Evolutionary conservation across 2,113 vertebrate species (phyloP).

Genomic region (Thamnaconus septentrionalis): DNA sequence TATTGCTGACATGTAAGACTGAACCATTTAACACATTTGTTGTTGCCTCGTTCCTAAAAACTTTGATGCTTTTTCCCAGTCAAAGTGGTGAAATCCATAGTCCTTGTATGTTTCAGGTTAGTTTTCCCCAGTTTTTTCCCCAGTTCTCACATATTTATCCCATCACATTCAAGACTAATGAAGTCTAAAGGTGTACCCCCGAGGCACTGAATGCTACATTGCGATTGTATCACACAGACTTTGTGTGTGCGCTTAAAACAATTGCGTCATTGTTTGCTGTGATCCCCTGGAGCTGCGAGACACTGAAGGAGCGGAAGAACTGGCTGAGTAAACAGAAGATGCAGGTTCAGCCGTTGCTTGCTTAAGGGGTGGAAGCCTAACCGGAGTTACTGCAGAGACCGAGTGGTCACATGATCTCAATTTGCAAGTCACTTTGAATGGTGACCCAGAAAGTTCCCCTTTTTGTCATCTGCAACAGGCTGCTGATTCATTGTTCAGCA

Average conservation of each 20-base stretch:
- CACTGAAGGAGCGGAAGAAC: conserved; percentile 11
- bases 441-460: neutral
- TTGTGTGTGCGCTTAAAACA: neutral
- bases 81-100: neutral
- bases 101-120: neutral
- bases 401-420: conserved; percentile 30
- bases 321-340: conserved; percentile 16
- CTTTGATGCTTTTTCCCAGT: neutral
- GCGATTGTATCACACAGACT: neutral
- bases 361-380: conserved; percentile 41
- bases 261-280: neutral
- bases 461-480: too few relatives aligned
- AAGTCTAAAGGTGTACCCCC: neutral
- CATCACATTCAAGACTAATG: neutral
- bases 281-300: neutral
- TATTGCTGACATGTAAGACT: neutral
- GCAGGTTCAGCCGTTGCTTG: conserved; percentile 23
- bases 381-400: neutral
- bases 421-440: conserved; percentile 63
- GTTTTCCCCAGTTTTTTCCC: neutral
- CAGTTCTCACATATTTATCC: neutral
- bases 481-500: too few relatives aligned
- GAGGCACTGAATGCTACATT: neutral
- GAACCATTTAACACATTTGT: neutral
- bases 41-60: neutral